Base-by-base conservation (phyloP, 2,797 vertebrate genomes). In the Eulemur mongoz region DNA sequence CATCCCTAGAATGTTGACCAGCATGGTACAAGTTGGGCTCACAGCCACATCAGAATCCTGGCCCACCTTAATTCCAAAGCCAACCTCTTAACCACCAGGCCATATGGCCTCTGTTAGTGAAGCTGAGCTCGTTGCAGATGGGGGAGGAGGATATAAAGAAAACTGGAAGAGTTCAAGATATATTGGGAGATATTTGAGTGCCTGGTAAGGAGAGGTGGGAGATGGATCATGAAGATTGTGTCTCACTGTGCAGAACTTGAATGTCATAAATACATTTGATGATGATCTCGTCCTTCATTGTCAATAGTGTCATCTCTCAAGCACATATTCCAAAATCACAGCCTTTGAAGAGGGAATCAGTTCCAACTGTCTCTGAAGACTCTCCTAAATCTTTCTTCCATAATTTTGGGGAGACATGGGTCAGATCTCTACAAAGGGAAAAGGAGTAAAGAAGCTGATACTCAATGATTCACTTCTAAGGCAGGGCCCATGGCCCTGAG, bases 401-500 rank as follows among this genome's bases (percentile, higher is more conserved):
- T 35, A 45, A 83, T 89, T 70, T 92, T 80, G 27, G 38, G 86
- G 54, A 91, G 61, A 63, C 12, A 20, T 67, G 20, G 23, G 32
- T 67, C 90, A 75, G 80, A 78, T n/a, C 63, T 95, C 70, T 75
- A 65, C 45, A 69, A 69, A 90, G 61, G 15, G n/a, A 94, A 76
- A 38, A 59, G 45, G 48, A 79, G 10, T 30, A 52, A 12, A 94
- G 30, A 92, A 93, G 40, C 32, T 82, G 54, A 57, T 48, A 70
- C 27, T 81, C 14, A 32, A 1, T 30, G 63, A 89, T 43, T 54
- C 54, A 85, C 54, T 67, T 92, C 27, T 59, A 43, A 54, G 89
- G 40, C 73, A 79, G 25, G 10, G 7, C 52, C 54, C 38, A 38
- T 25, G 61, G 17, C 18, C 30, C 52, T 67, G 35, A 73, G 50